phyloP scores from a whole-genome alignment of 2,113 vertebrate genomes.

The Motacilla alba region DNA sequence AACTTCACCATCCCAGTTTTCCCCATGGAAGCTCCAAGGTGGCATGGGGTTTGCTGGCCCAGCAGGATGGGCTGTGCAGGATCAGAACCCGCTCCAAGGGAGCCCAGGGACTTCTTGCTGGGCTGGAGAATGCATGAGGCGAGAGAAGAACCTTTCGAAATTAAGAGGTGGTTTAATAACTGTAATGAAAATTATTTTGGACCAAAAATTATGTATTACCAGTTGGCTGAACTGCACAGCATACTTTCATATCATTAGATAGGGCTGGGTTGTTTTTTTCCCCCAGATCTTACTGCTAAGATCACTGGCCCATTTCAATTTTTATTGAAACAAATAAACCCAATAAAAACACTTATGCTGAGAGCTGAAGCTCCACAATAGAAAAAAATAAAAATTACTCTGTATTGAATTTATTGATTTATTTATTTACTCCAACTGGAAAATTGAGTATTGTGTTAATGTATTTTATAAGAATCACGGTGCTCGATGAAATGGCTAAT shows the following conservation, averaged over 20 bases:
- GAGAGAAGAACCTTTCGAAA: neutral
- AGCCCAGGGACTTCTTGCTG: neutral
- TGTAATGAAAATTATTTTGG: conserved; percentile 54
- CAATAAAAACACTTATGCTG: conserved; percentile 80
- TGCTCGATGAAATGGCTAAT: conserved; percentile 92
- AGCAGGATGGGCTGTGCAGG: neutral
- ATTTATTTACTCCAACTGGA: conserved; percentile 85
- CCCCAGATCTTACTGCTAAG: conserved; percentile 51
- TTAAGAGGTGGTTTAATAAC: neutral
- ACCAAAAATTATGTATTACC: conserved; percentile 52
- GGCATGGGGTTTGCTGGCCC: neutral
- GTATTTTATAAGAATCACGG: conserved; percentile 86
- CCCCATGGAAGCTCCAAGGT: neutral
- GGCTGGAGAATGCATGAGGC: neutral
- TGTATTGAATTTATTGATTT: conserved; percentile 81
- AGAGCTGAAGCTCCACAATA: conserved; percentile 68
- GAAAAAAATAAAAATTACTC: conserved; percentile 68
- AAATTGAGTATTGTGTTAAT: conserved; percentile 83
- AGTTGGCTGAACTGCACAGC: conserved; percentile 24
- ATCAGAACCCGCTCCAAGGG: neutral
- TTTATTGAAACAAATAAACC: conserved; percentile 86
- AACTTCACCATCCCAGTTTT: neutral
- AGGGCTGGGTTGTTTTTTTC: neutral
- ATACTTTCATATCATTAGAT: conserved; percentile 48
- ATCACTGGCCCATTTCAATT: conserved; percentile 75